These are phyloP conservation scores for Theristicus caerulescens DNA, from an alignment of 2,113 vertebrate species.

Conservation along the genomic window DNA sequence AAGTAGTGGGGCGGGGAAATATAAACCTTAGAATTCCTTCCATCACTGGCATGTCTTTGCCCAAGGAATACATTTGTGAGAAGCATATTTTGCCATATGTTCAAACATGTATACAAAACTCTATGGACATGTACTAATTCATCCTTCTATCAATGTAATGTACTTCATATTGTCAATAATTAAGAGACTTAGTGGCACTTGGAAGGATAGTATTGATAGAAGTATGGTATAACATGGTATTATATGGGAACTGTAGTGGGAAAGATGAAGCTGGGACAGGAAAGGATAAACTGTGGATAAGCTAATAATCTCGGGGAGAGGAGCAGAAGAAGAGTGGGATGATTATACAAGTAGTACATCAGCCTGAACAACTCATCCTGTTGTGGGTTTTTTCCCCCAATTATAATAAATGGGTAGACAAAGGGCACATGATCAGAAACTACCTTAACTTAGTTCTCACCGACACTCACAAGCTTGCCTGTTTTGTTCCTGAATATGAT, in stretches of 20 bases:
- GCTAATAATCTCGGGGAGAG: not conserved
- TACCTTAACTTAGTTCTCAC: not conserved
- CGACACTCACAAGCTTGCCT: not conserved
- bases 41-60: not conserved
- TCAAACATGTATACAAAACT: not conserved
- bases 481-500: not conserved
- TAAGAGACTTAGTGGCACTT: not conserved
- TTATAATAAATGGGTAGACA: not conserved
- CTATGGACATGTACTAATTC: not conserved
- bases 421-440: not conserved
- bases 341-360: not conserved
- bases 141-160: not conserved
- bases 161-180: not conserved
- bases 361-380: not conserved
- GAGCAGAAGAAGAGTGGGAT: not conserved
- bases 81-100: not conserved
- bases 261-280: not conserved
- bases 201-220: not conserved
- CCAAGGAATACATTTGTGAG: not conserved
- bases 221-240: not conserved
- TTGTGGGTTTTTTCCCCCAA: not conserved
- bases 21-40: not conserved
- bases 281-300: not conserved
- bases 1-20: fast-evolving
- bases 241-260: not conserved